phyloP scores from a whole-genome alignment of 2,113 vertebrate species.

The Gopherus evgoodei region DNA sequence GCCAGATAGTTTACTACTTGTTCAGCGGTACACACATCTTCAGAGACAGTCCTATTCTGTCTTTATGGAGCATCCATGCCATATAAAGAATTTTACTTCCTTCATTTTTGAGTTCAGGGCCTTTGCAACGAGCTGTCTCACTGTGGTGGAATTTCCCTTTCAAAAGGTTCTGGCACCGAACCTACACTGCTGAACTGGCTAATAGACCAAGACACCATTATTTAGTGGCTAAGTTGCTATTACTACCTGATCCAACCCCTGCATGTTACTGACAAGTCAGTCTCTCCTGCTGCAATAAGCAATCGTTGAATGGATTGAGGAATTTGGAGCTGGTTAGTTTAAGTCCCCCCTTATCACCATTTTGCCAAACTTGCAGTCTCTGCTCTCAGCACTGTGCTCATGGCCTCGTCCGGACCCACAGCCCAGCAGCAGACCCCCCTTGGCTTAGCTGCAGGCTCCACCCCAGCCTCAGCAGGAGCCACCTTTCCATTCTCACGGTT shows the following conservation, averaged over 20 bases:
- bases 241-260: neutral
- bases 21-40: neutral
- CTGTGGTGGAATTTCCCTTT: neutral
- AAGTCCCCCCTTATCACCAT: neutral
- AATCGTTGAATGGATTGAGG: neutral
- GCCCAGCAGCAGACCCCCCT: neutral
- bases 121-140: neutral
- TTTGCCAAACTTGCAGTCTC: neutral
- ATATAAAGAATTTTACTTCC: neutral
- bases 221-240: neutral
- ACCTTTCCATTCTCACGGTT: neutral
- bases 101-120: no score
- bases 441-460: no score
- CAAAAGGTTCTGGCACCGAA: neutral
- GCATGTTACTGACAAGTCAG: neutral
- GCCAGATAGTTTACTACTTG: neutral
- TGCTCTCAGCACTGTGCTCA: neutral
- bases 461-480: neutral
- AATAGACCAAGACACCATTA: neutral
- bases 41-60: neutral
- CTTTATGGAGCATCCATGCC: neutral
- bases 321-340: neutral
- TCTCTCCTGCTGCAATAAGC: neutral
- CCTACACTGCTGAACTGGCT: neutral
- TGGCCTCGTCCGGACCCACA: neutral